Evolutionary conservation across 2,888 invertebrate species (phyloP), one percentile per base, ranked within the genome.

Genomic region (Galerucella pusilla): DNA sequence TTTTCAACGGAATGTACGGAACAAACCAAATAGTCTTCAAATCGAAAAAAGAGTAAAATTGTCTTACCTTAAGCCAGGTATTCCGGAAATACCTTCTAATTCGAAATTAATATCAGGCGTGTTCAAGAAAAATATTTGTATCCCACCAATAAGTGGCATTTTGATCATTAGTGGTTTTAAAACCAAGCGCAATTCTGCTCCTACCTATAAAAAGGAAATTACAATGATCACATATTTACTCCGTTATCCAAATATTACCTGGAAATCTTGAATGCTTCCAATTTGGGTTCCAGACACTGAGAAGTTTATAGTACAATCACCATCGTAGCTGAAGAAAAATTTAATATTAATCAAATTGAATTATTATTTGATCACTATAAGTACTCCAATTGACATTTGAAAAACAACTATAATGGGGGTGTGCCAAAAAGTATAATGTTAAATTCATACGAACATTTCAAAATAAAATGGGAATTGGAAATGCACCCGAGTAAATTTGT

Each of bases 71-170:
- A 98, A 90, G 12, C 98, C 97, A 2, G 98, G 98, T 90, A 98
- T 93, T 88, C 98, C 97, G 16, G 96, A 97, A 35, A 96, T 92
- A 66, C 98, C 97, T 70, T 98, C 97, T 82, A 99, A 89, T 89
- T 98, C 97, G 88, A 98, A 99, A 88, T 98, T 97, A 80, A 99
- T 93, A 79, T 93, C 93, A 1, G 99, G 98, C 86, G 95, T 95
- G 88, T 98, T 98, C 60, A 99, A 91, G 89, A 99, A 99, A 89
- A 97, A 98, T 73, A 97, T 91, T 86, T 97, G 97, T 20, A 99
- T 89, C 10, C 97, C 98, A 45, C 98, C 99, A 76, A 98, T 92
- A 81, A 99, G 89, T 59, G 99, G 99, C 85, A 97, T 94, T 83
- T 93, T 92, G 73, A 92, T 91, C 81, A 98, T 93, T 76, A 99